Percentiles rank a stretch among this genome's conserved stretches.
Conservation (phyloP, 2,113 vertebrate genomes). For the Apteryx mantelli region DNA sequence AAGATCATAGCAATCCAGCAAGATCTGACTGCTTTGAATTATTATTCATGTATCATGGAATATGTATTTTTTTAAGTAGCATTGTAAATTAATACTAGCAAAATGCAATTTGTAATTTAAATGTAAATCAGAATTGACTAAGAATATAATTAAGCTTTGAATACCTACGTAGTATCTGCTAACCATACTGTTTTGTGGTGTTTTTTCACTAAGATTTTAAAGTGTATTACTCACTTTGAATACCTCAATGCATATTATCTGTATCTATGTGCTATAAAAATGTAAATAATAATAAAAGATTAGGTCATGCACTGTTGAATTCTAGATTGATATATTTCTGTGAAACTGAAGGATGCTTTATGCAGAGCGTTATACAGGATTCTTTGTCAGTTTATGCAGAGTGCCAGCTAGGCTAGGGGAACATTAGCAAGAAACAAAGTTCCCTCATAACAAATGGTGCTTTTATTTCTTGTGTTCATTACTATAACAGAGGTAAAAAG, state of each 20-base stretch:
- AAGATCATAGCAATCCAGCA: constrained; percentile 30
- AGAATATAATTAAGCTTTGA: constrained; percentile 51
- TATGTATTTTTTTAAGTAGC: constrained; percentile 59
- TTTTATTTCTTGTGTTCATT: not conserved
- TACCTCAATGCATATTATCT: constrained; percentile 16
- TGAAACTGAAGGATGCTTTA: not conserved
- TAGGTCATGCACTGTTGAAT: not conserved
- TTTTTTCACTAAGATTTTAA: not conserved
- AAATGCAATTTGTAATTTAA: constrained; percentile 62
- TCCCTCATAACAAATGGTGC: not conserved
- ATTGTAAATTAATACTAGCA: constrained; percentile 53
- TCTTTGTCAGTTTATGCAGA: not conserved
- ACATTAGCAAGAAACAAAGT: not conserved
- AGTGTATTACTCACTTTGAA: constrained; percentile 1
- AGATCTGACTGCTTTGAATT: constrained; percentile 23
- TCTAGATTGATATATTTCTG: not conserved
- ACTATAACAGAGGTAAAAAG: not conserved
- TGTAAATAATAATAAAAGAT: constrained; percentile 20
- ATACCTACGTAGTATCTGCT: not conserved
- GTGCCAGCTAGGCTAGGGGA: not conserved
- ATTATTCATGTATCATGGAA: constrained; percentile 53
- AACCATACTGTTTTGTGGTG: constrained; percentile 7
- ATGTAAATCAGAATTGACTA: constrained; percentile 63
- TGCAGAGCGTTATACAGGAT: not conserved
- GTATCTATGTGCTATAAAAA: not conserved